Percentiles rank a stretch among this genome's conserved stretches.
These are phyloP conservation scores for Drosophila ustulata DNA, from an alignment of 2,888 invertebrate genomes.

Conservation along the genomic window DNA sequence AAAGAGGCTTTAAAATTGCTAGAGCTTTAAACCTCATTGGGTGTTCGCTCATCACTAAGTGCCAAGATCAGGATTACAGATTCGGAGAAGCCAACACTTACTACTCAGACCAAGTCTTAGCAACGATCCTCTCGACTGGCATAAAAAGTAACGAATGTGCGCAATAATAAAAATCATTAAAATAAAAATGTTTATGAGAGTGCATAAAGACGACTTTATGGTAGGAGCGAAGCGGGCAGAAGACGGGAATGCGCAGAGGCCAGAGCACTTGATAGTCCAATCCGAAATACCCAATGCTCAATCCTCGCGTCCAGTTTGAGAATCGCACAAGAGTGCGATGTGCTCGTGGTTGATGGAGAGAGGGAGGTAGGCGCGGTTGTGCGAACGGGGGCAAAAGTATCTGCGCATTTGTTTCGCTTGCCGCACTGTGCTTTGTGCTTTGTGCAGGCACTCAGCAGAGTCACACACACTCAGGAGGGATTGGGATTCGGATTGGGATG, in stretches of 20 bases:
- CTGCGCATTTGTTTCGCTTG: conserved; percentile 66
- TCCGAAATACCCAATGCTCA: conserved; percentile 14
- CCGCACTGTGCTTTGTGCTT: conserved; percentile 38
- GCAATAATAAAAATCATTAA: conserved; percentile 83
- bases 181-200: conserved; percentile 83
- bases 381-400: conserved; percentile 73
- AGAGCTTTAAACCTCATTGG: neutral
- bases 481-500: conserved; percentile 74
- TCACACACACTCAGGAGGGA: conserved; percentile 36
- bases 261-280: conserved; percentile 65
- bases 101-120: conserved; percentile 2
- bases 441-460: conserved; percentile 51
- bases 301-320: conserved; percentile 20
- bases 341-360: conserved; percentile 9
- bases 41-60: conserved; percentile 24
- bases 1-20: no score
- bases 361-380: conserved; percentile 35
- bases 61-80: conserved; percentile 50
- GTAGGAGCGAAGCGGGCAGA: conserved; percentile 26
- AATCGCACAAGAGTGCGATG: neutral
- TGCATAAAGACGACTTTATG: conserved; percentile 74
- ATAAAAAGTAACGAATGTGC: conserved; percentile 80
- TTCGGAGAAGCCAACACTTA: conserved; percentile 19
- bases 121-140: conserved; percentile 59
- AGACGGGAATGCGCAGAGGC: conserved; percentile 21